Base-by-base conservation (phyloP, 2,888 invertebrate species). In the Protophormia terraenovae region DNA sequence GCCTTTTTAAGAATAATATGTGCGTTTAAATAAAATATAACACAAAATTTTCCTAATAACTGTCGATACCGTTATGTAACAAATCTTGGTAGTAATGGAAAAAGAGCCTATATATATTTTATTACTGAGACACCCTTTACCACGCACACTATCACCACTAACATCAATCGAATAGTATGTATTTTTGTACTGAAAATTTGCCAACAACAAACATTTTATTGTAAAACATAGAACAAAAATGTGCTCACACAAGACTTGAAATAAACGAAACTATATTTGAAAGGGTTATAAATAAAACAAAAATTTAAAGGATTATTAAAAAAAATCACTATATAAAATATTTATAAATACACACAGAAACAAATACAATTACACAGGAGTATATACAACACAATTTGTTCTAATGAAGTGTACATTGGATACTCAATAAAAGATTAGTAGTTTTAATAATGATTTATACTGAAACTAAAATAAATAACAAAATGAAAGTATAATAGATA, bases 151-250 rank as follows among this genome's bases (percentile, higher is more conserved):
- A 12, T 32, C 24, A 71, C 50, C 58, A 66, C 47, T 71, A 47
- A 35, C 76, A 27, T 64, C 64, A 55, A 60, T 71, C 50, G 69
- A 29, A 71, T 47, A 32, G 14, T 32, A 58, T 19, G 62, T 64
- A 16, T 24, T 12, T 19, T 45, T n/a, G 14, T 19, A 47, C 66
- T 64, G 75, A 79, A 76, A 79, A 85, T 79, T 64, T 85, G 85
- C 85, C 85, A 85, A 85, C 82, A 82, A 79, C 62, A 75, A 71
- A 79, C 64, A 79, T 50, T 85, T 85, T 85, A 85, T 82, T 71
- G 75, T 35, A 45, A 78, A 85, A 79, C 69, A 35, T 64, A 78
- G 82, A 64, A 47, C 60, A 47, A 79, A 77, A 69, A 66, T 77
- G 45, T 62, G 73, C 55, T 64, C 60, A 76, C 67, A 55, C 19